Percentiles rank a stretch among this genome's conserved stretches.
These are phyloP conservation scores for Plumapathes pennacea DNA, from an alignment of 92 coral and sea anemone genomes.

Conservation along the genomic window DNA sequence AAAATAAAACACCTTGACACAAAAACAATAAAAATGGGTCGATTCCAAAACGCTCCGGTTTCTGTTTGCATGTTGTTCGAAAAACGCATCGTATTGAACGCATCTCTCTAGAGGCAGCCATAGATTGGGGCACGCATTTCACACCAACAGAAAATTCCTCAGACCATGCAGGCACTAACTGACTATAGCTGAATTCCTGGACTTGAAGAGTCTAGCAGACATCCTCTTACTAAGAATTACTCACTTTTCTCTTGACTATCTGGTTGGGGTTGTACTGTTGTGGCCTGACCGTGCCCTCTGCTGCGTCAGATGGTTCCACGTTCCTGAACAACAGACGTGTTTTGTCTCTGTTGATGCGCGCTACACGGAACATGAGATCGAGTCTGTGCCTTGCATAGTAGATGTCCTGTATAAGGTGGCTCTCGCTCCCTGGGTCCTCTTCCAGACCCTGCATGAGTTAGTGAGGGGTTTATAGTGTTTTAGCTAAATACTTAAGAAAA, in stretches of 20 bases:
- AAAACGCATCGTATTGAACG: too few relatives aligned
- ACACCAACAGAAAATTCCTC: too few relatives aligned
- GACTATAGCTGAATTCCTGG: too few relatives aligned
- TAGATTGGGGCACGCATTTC: too few relatives aligned
- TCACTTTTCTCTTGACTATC: conserved; percentile 31
- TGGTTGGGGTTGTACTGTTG: conserved; percentile 64
- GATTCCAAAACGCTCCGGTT: too few relatives aligned
- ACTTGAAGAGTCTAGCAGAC: too few relatives aligned
- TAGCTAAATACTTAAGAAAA: neutral
- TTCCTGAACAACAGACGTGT: conserved; percentile 78
- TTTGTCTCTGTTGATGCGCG: conserved; percentile 92
- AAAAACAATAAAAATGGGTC: too few relatives aligned
- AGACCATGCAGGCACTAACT: too few relatives aligned
- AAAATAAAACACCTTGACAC: too few relatives aligned
- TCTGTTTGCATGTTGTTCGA: too few relatives aligned
- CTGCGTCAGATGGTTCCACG: conserved; percentile 66
- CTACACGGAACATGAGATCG: conserved; percentile 93
- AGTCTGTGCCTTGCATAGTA: conserved; percentile 84
- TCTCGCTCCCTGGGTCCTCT: conserved; percentile 81
- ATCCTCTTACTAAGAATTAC: too few relatives aligned
- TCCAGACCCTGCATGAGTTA: conserved; percentile 51
- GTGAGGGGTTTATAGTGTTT: neutral
- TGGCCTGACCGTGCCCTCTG: conserved; percentile 66
- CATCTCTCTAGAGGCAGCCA: too few relatives aligned
- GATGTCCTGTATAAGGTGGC: conserved; percentile 82